Evolutionary conservation across 64 coral and sea anemone genomes (phyloP).

Genomic region (Pachyseris speciosa): DNA sequence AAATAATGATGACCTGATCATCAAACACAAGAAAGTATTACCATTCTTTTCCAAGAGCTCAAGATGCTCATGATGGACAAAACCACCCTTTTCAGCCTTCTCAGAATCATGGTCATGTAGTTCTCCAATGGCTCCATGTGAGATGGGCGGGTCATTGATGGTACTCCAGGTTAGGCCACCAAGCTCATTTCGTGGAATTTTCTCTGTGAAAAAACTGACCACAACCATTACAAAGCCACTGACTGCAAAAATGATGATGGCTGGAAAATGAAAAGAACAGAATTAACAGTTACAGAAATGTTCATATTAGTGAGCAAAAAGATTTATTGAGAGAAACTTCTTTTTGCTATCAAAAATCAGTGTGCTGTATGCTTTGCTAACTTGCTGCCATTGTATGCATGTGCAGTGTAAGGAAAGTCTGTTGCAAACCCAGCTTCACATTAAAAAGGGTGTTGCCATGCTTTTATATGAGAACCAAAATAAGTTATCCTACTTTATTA

Average conservation of each 20-base stretch:
- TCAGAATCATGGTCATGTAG: background rate
- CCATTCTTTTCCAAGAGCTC: conserved; percentile 51
- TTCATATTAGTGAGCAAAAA: background rate
- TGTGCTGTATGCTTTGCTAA: too few relatives aligned
- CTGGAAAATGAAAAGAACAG: conserved; percentile 37
- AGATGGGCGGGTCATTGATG: conserved; percentile 68
- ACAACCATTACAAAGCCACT: conserved; percentile 67
- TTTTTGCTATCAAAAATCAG: too few relatives aligned
- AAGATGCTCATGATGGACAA: background rate
- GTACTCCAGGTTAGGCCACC: conserved; percentile 94
- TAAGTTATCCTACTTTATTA: too few relatives aligned
- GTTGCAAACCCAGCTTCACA: too few relatives aligned
- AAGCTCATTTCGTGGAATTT: conserved; percentile 89
- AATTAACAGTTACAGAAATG: background rate
- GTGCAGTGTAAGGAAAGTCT: too few relatives aligned
- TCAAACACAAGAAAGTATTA: too few relatives aligned
- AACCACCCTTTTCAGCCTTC: conserved; percentile 20
- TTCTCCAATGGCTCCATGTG: conserved; percentile 34
- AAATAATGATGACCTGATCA: too few relatives aligned
- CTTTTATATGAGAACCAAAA: too few relatives aligned
- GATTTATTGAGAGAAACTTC: too few relatives aligned
- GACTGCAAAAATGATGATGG: conserved; percentile 73
- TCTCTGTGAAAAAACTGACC: conserved; percentile 78
- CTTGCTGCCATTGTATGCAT: too few relatives aligned
- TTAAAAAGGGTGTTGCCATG: too few relatives aligned